These are phyloP conservation scores for Kryptopterus vitreolus DNA, from an alignment of 2,797 vertebrate species.

Conservation along the genomic window DNA sequence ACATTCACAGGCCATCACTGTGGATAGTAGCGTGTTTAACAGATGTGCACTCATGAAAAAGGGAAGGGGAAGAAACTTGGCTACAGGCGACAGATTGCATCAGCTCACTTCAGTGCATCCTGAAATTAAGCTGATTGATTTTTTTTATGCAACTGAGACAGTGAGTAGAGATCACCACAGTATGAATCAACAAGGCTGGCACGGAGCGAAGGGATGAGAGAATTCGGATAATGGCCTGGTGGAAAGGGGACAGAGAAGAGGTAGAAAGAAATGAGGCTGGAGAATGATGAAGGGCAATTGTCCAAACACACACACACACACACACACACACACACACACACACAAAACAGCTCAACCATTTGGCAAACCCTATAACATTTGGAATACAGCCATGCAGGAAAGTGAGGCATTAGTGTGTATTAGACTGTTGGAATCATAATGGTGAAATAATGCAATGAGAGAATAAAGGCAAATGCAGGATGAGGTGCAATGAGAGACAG, in stretches of 20 bases:
- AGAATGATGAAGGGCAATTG: slow-evolving; percentile 47
- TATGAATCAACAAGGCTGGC: background rate
- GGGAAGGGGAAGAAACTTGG: slow-evolving; percentile 45
- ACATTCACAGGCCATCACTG: slow-evolving; percentile 30
- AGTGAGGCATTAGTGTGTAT: slow-evolving; percentile 45
- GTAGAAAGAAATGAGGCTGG: slow-evolving; percentile 26
- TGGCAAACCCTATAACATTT: slow-evolving; percentile 34
- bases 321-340: slow-evolving; percentile 22
- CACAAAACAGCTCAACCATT: slow-evolving; percentile 5
- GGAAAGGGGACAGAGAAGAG: slow-evolving; percentile 33
- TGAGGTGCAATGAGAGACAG: slow-evolving; percentile 34
- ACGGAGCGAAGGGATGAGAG: slow-evolving; percentile 17
- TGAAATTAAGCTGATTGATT: slow-evolving; percentile 81
- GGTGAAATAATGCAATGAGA: slow-evolving; percentile 5
- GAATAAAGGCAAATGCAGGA: slow-evolving; percentile 29
- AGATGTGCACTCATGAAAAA: slow-evolving; percentile 35
- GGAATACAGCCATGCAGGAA: slow-evolving; percentile 50
- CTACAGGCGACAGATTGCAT: slow-evolving; percentile 74
- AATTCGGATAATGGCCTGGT: slow-evolving; percentile 29
- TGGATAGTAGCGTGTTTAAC: slow-evolving; percentile 48
- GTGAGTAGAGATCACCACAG: slow-evolving; percentile 40
- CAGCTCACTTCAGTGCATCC: slow-evolving; percentile 76
- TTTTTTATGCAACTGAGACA: slow-evolving; percentile 59
- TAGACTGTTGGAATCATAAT: slow-evolving; percentile 46
- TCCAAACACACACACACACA: slow-evolving; percentile 24